These are phyloP conservation scores for Porphyrio hochstetteri DNA, from an alignment of 2,113 vertebrate genomes.

Conservation along the genomic window DNA sequence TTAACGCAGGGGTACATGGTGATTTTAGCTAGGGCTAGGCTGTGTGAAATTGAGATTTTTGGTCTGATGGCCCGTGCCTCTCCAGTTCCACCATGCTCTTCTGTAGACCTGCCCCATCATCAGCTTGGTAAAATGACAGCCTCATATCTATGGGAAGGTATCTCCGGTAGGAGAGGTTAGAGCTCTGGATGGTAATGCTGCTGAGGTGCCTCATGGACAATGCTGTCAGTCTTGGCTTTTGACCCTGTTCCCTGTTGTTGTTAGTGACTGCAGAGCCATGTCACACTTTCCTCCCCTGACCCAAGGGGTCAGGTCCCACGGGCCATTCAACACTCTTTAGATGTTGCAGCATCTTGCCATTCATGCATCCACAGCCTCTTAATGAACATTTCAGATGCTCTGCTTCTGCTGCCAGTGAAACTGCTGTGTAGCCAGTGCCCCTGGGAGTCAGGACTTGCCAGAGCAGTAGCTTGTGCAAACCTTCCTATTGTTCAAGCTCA, in stretches of 20 bases:
- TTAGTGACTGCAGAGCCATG: neutral
- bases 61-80: neutral
- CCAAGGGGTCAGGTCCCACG: neutral
- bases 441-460: conserved; percentile 32
- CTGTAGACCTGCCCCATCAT: neutral
- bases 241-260: neutral
- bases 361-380: neutral
- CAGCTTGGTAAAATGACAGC: neutral
- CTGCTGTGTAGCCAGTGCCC: neutral
- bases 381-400: neutral
- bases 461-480: conserved; percentile 33
- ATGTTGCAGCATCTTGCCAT: neutral
- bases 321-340: neutral
- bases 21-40: neutral
- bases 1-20: neutral
- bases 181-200: neutral
- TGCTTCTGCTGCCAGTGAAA: neutral
- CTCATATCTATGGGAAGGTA: rapidly evolving
- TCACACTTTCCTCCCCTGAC: neutral
- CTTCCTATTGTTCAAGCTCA: neutral
- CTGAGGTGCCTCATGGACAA: neutral
- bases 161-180: neutral
- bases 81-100: neutral
- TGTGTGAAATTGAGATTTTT: neutral
- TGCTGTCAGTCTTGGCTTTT: neutral